Evolutionary conservation across 2,797 vertebrate species (phyloP).

Genomic region (Phalanger gymnotis): DNA sequence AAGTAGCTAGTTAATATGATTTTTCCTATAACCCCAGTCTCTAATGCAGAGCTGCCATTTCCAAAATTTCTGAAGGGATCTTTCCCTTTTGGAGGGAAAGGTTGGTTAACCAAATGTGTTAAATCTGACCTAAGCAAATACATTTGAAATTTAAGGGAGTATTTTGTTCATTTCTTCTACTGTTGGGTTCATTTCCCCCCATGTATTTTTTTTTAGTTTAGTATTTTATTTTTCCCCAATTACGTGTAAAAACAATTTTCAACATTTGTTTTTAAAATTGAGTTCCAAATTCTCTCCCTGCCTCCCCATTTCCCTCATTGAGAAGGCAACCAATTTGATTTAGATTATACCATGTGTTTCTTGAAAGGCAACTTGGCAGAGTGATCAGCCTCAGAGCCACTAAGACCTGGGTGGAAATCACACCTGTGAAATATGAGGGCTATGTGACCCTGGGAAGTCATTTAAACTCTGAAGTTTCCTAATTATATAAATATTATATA

Average conservation of each 20-base stretch:
- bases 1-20: neutral
- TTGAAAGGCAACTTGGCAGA: neutral
- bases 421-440: neutral
- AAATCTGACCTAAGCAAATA: neutral
- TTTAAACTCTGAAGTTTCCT: neutral
- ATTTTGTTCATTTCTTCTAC: neutral
- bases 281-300: neutral
- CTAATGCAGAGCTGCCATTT: neutral
- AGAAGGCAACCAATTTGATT: neutral
- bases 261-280: neutral
- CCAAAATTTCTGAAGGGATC: neutral
- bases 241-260: neutral
- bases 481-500: too few relatives aligned
- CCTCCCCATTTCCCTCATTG: neutral
- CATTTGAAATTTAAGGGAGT: neutral
- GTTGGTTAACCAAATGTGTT: neutral
- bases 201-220: neutral
- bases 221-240: neutral
- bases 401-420: neutral
- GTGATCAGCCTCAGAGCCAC: neutral
- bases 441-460: neutral
- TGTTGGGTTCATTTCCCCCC: neutral
- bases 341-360: neutral
- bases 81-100: neutral
- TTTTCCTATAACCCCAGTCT: neutral